Percentiles rank a stretch among this genome's conserved stretches.
These are phyloP conservation scores for Enteromius radiatus DNA, from an alignment of 2,797 vertebrate genomes.

Conservation along the genomic window DNA sequence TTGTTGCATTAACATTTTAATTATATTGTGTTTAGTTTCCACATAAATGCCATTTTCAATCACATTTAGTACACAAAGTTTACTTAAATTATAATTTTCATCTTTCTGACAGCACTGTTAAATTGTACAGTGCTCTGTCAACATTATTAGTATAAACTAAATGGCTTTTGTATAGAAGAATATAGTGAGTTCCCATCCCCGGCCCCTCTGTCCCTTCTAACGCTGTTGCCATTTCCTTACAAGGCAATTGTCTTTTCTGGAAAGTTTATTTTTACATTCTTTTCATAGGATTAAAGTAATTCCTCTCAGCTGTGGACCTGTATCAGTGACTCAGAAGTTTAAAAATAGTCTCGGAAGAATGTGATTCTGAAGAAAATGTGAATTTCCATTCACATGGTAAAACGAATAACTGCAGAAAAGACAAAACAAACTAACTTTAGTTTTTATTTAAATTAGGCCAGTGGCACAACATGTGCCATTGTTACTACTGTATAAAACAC, in stretches of 20 bases:
- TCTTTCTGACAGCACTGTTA: neutral
- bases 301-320: conserved; percentile 66
- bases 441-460: neutral
- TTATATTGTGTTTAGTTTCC: neutral
- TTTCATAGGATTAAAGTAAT: conserved; percentile 71
- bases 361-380: conserved; percentile 40
- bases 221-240: conserved; percentile 64
- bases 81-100: neutral
- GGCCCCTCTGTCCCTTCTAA: conserved; percentile 23
- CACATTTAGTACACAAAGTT: neutral
- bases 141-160: neutral
- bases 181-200: neutral
- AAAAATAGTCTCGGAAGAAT: conserved; percentile 67
- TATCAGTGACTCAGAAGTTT: conserved; percentile 58
- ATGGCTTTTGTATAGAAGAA: conserved; percentile 1
- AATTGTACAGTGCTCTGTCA: neutral
- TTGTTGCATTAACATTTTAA: neutral
- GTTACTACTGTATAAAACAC: neutral
- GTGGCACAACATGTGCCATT: neutral
- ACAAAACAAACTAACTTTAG: neutral
- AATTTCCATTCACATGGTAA: conserved; percentile 1
- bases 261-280: conserved; percentile 70
- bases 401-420: neutral
- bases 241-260: conserved; percentile 69
- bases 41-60: neutral